Percentiles rank a stretch among this genome's conserved stretches.
Conservation (phyloP, 2,888 invertebrate genomes). For the Noctua pronuba region DNA sequence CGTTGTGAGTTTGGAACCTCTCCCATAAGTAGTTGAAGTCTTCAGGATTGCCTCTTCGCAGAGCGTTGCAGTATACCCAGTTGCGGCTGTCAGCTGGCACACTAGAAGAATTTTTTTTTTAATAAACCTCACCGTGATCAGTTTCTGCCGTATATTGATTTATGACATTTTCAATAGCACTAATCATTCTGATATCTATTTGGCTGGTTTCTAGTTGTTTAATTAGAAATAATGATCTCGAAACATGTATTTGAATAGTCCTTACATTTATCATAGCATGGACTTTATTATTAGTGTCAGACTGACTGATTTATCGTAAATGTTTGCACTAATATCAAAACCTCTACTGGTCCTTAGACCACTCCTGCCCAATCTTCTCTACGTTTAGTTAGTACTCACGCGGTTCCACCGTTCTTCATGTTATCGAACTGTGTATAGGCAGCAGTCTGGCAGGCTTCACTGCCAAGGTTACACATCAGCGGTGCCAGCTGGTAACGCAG, state of each 20-base stretch:
- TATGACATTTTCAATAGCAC: neutral
- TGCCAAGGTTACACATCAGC: slow-evolving; percentile 76
- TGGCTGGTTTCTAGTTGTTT: neutral
- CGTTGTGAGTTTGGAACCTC: slow-evolving; percentile 90
- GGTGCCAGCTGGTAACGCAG: slow-evolving; percentile 83
- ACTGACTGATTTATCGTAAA: neutral
- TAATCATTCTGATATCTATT: neutral
- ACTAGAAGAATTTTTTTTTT: slow-evolving; percentile 65
- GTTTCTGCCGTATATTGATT: neutral
- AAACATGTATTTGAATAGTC: neutral
- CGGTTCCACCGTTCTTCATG: slow-evolving; percentile 59
- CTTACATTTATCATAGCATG: neutral
- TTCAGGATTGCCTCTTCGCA: slow-evolving; percentile 91
- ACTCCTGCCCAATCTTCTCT: neutral
- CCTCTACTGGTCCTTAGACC: neutral
- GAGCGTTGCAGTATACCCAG: slow-evolving; percentile 94
- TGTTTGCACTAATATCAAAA: neutral
- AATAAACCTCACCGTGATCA: neutral
- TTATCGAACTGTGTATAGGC: slow-evolving; percentile 75
- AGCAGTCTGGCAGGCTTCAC: slow-evolving; percentile 70
- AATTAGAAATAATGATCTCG: neutral
- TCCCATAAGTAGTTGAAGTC: slow-evolving; percentile 93
- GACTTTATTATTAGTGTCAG: neutral
- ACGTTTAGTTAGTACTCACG: slow-evolving; percentile 73
- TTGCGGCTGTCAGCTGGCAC: slow-evolving; percentile 89